Base-by-base conservation (phyloP, 2,797 vertebrate species). In the Chaenodraco wilsoni region DNA sequence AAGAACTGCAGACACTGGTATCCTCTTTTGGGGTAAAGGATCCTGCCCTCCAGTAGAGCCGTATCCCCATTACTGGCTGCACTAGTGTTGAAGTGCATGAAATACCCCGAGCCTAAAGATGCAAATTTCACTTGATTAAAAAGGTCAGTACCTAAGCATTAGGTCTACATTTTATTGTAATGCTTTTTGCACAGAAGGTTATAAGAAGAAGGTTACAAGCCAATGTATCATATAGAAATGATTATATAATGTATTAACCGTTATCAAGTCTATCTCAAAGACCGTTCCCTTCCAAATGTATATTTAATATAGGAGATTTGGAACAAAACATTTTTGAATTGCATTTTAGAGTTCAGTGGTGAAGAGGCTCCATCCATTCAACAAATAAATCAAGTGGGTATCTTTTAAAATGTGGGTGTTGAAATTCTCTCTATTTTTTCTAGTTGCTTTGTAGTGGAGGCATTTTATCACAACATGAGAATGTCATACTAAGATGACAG, bases 1-100 rank as follows among this genome's bases (percentile, higher is more conserved):
- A 95, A 99, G 90, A 98, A 98, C 84, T 99, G 93, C 82, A 99
- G 86, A 83, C 97, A 99, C 84, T 99, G 97, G 71, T 93, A 95
- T 6, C 89, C 92, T 86, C 96, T 93, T 70, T 94, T 96, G 19
- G 97, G 97, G 82, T 97, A 97, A 1, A 98, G 80, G 9, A 91
- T 59, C 72, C 96, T 90, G 87, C 95, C 98, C 90, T 98, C 97
- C 84, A 99, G 91, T 40, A 85, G 0, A 9, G 96, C 96, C 0
- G 21, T 89, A 60, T 76, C 85, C 33, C 91, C 93, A 5, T 1
- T 46, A 0, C 0, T 87, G 33, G 90, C 94, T 21, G 61, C 9
- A 0, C 81, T 75, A 0, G 92, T 95, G 80, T 78, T 54, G 37
- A 98, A 97, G 91, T 98, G 95, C 97, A 99, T 97, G 84, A 98